Percentiles rank a stretch among this genome's conserved stretches.
phyloP scores from a whole-genome alignment of 2,888 invertebrate species.

The Agrotis puta region DNA sequence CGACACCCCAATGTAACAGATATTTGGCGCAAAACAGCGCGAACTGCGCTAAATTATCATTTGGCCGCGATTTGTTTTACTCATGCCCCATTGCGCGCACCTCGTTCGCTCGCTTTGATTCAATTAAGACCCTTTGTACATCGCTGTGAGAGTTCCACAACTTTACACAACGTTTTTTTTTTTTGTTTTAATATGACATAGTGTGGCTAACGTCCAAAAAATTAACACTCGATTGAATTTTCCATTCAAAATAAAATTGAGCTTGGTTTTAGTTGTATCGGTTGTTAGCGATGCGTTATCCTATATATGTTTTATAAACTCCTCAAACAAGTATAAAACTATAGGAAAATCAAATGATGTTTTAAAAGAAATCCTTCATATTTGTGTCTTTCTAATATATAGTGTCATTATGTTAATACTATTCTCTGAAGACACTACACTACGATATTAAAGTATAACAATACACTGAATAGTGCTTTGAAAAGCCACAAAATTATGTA shows the following conservation, averaged over 20 bases:
- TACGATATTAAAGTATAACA: not conserved
- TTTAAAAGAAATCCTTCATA: no score
- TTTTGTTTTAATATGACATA: conserved; percentile 10
- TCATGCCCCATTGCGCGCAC: conserved; percentile 76
- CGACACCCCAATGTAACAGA: conserved; percentile 83
- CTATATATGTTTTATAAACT: not conserved
- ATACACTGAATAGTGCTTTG: no score
- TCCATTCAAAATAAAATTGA: conserved; percentile 3
- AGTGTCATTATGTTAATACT: not conserved
- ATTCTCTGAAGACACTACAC: not conserved
- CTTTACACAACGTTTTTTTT: conserved; percentile 30
- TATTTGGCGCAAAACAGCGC: conserved; percentile 76
- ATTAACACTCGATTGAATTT: conserved; percentile 28
- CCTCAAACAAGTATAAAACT: no score
- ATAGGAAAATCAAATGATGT: not conserved
- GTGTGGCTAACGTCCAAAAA: conserved; percentile 34
- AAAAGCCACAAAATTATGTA: no score
- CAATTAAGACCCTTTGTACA: conserved; percentile 70
- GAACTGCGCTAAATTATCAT: conserved; percentile 83
- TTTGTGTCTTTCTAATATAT: no score
- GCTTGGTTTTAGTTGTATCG: not conserved
- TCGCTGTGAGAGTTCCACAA: conserved; percentile 40
- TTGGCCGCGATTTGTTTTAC: conserved; percentile 82
- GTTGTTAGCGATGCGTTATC: not conserved
- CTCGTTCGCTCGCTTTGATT: conserved; percentile 69